Evolutionary conservation across 1,140 invertebrate genomes (phyloP), one percentile per base, ranked within the genome.

Genomic region (Formica selysi): DNA sequence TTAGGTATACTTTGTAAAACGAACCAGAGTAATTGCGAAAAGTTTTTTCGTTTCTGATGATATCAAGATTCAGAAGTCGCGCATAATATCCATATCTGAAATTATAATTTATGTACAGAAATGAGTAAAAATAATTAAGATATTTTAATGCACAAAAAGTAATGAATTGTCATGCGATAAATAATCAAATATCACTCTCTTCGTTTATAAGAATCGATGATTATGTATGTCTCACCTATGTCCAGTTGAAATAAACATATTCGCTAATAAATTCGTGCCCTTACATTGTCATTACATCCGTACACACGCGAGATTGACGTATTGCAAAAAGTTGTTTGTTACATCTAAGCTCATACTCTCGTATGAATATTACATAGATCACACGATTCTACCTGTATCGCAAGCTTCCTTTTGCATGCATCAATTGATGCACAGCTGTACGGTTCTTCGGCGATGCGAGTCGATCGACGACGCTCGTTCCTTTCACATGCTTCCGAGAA

Each of bases 401-500:
- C 11, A 2, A 51, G 29, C 36, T 73, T 59, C 26, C 19, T 81
- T 1, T 8, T 44, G 8, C 11, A 13, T 44, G 10, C 8, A 29
- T 70, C 0, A 36, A 57, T 29, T 41, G 22, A 57, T 57, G 65
- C 22, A n/a, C 8, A 26, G 48, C 54, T 22, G 3, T 16, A 16
- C 3, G 22, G n/a, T 19, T 19, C 65, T 32, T 76, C 6, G 19
- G 3, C 38, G 22, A 71, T 62, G 13, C 29, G 7, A 57, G 26
- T 36, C 54, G n/a, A 11, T 38, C 19, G 13, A 74, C 62, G 3
- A n/a, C 51, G 32, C 22, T 13, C 22, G 3, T 83, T 36, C 59
- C 79, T 83, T 83, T 83, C 79, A 83, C 68, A 26, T n/a, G 26
- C 68, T 83, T 83, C 79, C 79, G 67, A 83, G 68, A 83, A 83